Evolutionary conservation across 2,113 vertebrate genomes (phyloP).

Genomic region (Mohoua ochrocephala): DNA sequence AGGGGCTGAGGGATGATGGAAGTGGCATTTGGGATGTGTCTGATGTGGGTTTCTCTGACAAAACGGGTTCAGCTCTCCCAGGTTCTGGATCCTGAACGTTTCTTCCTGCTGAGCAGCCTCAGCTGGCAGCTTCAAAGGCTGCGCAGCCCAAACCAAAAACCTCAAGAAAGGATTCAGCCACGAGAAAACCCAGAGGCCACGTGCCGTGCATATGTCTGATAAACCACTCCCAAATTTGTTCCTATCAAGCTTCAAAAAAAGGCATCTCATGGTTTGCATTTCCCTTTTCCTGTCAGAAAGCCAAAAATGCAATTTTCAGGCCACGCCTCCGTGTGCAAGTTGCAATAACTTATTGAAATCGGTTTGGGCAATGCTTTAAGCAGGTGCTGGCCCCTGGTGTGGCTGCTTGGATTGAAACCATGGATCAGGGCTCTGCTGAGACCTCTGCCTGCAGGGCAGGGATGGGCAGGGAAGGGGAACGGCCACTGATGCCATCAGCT

Average conservation of each 20-base stretch:
- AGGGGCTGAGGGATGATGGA: neutral
- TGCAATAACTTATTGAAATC: neutral
- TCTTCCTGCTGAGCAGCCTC: constrained; percentile 11
- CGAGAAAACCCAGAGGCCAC: neutral
- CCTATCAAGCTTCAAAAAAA: neutral
- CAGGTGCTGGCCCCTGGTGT: neutral
- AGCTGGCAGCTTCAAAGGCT: constrained; percentile 39
- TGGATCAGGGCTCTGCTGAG: neutral
- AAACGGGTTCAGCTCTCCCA: neutral
- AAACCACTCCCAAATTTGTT: neutral
- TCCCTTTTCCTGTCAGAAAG: neutral
- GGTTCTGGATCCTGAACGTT: neutral
- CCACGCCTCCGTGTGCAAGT: rapidly evolving
- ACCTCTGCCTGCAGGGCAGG: neutral
- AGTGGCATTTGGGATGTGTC: neutral
- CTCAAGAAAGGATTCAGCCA: constrained; percentile 10
- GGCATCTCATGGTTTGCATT: neutral
- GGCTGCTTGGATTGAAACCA: neutral
- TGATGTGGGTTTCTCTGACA: constrained; percentile 39
- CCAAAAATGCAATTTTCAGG: neutral
- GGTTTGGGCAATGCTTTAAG: neutral
- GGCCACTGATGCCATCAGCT: rapidly evolving
- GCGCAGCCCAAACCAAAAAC: neutral
- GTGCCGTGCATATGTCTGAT: neutral
- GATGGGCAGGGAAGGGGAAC: neutral